A percentile compares a stretch with the other conserved stretches of the same genome.
Conservation (phyloP, 2,797 vertebrate species). For the Lepus oiostolus region DNA sequence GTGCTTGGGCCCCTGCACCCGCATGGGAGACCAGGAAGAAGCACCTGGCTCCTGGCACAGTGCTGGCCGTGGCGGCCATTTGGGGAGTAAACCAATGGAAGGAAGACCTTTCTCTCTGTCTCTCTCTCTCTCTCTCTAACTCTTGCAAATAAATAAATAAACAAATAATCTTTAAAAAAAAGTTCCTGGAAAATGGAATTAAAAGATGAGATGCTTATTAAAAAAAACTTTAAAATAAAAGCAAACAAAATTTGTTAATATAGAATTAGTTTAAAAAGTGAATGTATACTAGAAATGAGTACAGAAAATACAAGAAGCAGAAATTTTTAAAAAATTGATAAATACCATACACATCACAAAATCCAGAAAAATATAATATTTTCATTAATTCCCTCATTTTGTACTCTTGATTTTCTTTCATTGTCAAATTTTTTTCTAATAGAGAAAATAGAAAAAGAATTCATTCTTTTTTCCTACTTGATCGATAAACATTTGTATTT, state of each 20-base stretch:
- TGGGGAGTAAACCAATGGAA: no score
- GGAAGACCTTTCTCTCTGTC: no score
- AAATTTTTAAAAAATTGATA: not conserved
- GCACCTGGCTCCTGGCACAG: no score
- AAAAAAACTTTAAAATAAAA: not conserved
- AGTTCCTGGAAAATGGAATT: no score
- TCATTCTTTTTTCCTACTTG: not conserved
- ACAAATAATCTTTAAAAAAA: no score
- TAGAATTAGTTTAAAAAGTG: not conserved
- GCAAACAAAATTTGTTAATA: not conserved
- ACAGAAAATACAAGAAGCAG: not conserved
- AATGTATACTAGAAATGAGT: not conserved
- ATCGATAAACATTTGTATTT: not conserved
- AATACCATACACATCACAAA: not conserved
- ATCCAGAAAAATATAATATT: not conserved
- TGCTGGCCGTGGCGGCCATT: no score
- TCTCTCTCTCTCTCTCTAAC: no score
- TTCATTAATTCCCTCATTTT: not conserved
- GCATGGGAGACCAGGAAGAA: no score
- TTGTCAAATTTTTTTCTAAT: not conserved
- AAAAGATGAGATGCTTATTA: no score
- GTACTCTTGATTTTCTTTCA: constrained; percentile 10
- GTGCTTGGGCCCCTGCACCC: no score
- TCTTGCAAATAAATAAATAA: no score
- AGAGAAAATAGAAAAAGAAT: not conserved